These are phyloP conservation scores for Agraylea sexmaculata DNA, from an alignment of 1,140 invertebrate species.

Conservation along the genomic window DNA sequence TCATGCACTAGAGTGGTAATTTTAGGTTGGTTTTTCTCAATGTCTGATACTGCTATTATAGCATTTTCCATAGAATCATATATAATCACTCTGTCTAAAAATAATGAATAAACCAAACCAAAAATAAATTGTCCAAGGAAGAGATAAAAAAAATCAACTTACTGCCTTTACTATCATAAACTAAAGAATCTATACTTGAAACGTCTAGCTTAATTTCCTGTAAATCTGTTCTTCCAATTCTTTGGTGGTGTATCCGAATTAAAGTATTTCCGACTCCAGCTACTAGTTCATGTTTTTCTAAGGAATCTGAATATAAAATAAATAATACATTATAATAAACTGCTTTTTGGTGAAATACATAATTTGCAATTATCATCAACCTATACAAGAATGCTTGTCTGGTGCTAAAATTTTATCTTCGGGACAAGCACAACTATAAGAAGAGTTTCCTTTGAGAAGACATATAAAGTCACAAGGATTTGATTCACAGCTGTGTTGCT, in stretches of 20 bases:
- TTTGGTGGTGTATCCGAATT: conserved; percentile 35
- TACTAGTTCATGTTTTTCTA: conserved; percentile 31
- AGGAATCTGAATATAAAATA: conserved; percentile 8
- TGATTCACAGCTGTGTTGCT: conserved; percentile 54
- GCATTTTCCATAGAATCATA: conserved; percentile 5
- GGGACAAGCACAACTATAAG: conserved; percentile 66
- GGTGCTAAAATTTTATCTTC: conserved; percentile 47
- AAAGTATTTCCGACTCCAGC: conserved; percentile 29
- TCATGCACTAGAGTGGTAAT: conserved; percentile 5
- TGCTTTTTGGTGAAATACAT: conserved; percentile 3
- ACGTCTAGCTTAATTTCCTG: conserved; percentile 15
- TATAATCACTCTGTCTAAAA: conserved; percentile 13
- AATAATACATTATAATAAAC: background rate
- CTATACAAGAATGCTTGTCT: conserved; percentile 41
- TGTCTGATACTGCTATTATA: conserved; percentile 1
- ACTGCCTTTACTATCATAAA: conserved; percentile 13
- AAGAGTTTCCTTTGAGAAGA: conserved; percentile 49
- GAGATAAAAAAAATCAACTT: no score
- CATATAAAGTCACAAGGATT: conserved; percentile 70
- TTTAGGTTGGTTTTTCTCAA: background rate
- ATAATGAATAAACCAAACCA: conserved; percentile 6
- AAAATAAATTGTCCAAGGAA: background rate
- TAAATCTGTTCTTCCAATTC: conserved; percentile 35
- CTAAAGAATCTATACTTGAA: conserved; percentile 10
- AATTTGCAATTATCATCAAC: conserved; percentile 1